phyloP scores from a whole-genome alignment of 2,113 vertebrate genomes.

The Coptodon rendalli region DNA sequence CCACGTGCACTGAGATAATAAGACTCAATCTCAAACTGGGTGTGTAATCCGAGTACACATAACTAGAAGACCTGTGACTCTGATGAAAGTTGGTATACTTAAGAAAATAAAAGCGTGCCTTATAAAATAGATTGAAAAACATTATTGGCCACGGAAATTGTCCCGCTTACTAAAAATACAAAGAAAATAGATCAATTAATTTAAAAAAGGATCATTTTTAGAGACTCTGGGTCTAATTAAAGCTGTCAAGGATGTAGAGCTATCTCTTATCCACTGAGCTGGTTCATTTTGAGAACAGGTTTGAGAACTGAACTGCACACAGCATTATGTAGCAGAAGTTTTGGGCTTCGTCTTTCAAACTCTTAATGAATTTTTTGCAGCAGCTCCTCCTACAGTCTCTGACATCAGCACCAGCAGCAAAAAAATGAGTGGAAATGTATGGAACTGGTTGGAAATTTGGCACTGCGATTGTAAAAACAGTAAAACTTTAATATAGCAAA shows the following conservation, averaged over 20 bases:
- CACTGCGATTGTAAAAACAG: neutral
- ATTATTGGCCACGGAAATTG: neutral
- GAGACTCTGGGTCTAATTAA: neutral
- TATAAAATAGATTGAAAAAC: neutral
- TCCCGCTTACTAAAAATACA: neutral
- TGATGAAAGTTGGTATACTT: neutral
- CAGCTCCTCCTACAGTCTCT: neutral
- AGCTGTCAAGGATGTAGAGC: neutral
- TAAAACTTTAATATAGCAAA: neutral
- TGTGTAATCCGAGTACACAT: neutral
- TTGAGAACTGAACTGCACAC: neutral
- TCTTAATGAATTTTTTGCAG: neutral
- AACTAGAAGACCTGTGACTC: neutral
- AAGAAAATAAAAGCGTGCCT: neutral
- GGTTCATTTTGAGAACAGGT: neutral
- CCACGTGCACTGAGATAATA: neutral
- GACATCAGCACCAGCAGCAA: neutral
- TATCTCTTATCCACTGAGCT: neutral
- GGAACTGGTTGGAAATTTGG: neutral
- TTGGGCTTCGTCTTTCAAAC: neutral
- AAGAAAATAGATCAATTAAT: neutral
- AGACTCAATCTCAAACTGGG: neutral
- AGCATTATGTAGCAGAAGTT: neutral
- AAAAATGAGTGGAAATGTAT: neutral
- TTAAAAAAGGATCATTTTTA: neutral